phyloP scores from a whole-genome alignment of 2,797 vertebrate species.

The Cichlasoma orientale region DNA sequence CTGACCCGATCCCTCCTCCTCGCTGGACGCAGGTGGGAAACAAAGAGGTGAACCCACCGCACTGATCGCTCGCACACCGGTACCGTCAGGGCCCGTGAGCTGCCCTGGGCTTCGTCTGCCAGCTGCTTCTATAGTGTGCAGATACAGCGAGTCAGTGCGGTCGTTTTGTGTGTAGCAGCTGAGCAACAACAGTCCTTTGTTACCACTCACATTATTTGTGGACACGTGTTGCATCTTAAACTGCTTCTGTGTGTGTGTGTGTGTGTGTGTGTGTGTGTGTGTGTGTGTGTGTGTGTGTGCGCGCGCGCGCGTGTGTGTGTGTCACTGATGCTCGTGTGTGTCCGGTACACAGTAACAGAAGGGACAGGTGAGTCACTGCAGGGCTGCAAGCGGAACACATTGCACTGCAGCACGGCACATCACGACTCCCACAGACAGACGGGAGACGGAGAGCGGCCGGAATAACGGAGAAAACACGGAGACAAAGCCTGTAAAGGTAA shows the following conservation, averaged over 20 bases:
- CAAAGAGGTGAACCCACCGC: too few species aligned
- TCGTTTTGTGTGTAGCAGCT: neutral
- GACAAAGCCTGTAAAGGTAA: neutral
- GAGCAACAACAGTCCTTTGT: too few species aligned
- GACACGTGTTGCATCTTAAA: neutral
- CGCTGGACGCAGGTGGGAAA: too few species aligned
- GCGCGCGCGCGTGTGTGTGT: neutral
- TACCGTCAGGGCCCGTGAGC: too few species aligned
- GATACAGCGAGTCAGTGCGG: neutral
- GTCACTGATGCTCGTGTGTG: neutral
- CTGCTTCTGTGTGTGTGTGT: neutral
- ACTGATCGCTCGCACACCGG: too few species aligned
- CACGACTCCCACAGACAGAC: slow-evolving; percentile 64
- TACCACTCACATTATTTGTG: neutral
- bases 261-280: neutral
- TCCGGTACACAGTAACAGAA: slow-evolving; percentile 32
- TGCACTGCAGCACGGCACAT: slow-evolving; percentile 80
- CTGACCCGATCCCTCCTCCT: too few species aligned
- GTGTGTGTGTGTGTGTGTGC: slow-evolving; percentile 2
- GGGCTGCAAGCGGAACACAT: slow-evolving; percentile 73
- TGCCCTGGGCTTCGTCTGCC: neutral
- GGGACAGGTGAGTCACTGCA: slow-evolving; percentile 78
- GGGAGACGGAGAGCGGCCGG: neutral
- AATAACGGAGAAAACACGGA: neutral
- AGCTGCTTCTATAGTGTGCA: neutral